These are phyloP conservation scores for Haliclona indistincta DNA, from an alignment of 37 sponge, comb jelly and placozoan species.

Conservation along the genomic window DNA sequence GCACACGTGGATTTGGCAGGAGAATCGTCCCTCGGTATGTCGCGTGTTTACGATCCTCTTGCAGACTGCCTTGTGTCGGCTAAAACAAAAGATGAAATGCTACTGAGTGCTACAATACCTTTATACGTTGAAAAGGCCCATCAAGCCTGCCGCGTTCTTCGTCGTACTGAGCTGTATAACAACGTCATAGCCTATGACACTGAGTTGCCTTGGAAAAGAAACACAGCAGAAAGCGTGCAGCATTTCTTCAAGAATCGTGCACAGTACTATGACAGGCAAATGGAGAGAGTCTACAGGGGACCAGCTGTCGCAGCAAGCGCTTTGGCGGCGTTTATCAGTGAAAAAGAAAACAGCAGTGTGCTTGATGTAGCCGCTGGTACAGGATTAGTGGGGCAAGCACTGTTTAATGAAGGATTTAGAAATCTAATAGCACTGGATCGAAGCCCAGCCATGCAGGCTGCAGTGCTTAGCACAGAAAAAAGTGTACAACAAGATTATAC, in stretches of 20 bases:
- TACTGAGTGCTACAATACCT: conserved; percentile 27
- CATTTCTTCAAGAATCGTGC: conserved; percentile 38
- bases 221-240: conserved; percentile 14
- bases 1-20: conserved; percentile 39
- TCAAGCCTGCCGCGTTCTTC: conserved; percentile 10
- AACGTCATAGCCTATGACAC: conserved; percentile 23
- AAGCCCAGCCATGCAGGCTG: conserved; percentile 34
- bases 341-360: conserved; percentile 11
- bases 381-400: conserved; percentile 40
- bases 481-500: conserved; percentile 11
- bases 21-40: conserved; percentile 14
- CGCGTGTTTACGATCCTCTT: conserved; percentile 24
- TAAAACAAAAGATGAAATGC: conserved; percentile 6
- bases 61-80: conserved; percentile 34
- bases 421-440: conserved; percentile 35
- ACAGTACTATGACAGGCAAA: conserved; percentile 31
- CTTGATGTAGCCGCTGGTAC: conserved; percentile 47
- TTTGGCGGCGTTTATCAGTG: conserved; percentile 3
- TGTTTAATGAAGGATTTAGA: conserved; percentile 21
- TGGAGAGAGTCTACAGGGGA: conserved; percentile 25
- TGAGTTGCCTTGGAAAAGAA: conserved; percentile 25
- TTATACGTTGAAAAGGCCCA: conserved; percentile 20
- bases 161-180: conserved; percentile 30
- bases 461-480: conserved; percentile 11
- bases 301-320: conserved; percentile 22